Evolutionary conservation across 2,888 invertebrate species (phyloP), one percentile per base, ranked within the genome.

Genomic region (Mallateleia sp.): DNA sequence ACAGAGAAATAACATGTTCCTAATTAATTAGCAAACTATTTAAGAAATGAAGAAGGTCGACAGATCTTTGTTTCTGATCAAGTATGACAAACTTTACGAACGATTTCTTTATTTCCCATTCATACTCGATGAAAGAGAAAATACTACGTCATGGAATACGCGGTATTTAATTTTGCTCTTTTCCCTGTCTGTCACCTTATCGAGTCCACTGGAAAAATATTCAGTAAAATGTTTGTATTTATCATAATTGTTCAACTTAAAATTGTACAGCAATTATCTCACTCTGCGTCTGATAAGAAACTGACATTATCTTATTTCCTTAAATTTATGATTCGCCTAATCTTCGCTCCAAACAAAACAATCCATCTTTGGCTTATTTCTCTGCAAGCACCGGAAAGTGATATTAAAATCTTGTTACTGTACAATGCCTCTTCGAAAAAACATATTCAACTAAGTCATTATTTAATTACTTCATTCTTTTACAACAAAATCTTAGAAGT

Each of bases 21-120:
- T 94, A 93, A 94, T 94, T 94, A 93, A 94, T 93, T 90, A 92
- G 88, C 85, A 77, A 89, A 88, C 71, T 81, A 66, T 81, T 81
- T 45, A 28, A 34, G 71, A 47, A 52, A 22, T 28, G 50, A 67
- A 74, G 38, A 64, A 71, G 60, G 25, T 60, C 60, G 72, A 28
- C 1, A 42, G 58, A 69, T 69, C 67, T 75, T 79, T 75, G 47
- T 85, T 85, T 67, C 11, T 60, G 52, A 62, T 52, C 32, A 66
- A 66, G 54, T 32, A 22, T 14, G 14, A 25, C 20, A 32, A 72
- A 75, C 18, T 82, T 82, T 82, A 56, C 28, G 45, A 32, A n/a
- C 5, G 32, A 20, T 56, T 78, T 47, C 20, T 77, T 56, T 66
- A 22, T 67, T 15, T 56, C 66, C 52, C 50, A 52, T 74, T 62